Conservation (phyloP, 92 coral and sea anemone species). For the Virgularia gustaviana region DNA sequence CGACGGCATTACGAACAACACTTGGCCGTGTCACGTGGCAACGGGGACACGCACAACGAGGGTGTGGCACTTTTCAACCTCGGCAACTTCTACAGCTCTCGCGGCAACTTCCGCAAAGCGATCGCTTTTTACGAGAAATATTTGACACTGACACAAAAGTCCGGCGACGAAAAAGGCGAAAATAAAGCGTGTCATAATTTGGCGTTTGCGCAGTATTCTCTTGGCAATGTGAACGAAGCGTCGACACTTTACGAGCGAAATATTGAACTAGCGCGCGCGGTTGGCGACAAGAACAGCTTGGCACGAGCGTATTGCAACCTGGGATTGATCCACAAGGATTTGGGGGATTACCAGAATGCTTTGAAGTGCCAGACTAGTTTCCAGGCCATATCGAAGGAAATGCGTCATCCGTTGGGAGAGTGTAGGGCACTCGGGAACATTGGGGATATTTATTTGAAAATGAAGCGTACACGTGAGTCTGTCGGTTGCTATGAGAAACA, state of each 20-base stretch:
- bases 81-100: slow-evolving; percentile 91
- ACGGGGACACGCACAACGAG: slow-evolving; percentile 78
- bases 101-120: slow-evolving; percentile 82
- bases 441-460: slow-evolving; percentile 73
- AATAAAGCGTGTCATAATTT: slow-evolving; percentile 97
- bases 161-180: slow-evolving; percentile 72
- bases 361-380: slow-evolving; percentile 71
- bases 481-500: slow-evolving; percentile 82
- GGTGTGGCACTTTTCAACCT: slow-evolving; percentile 82
- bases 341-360: slow-evolving; percentile 73
- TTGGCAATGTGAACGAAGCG: slow-evolving; percentile 81
- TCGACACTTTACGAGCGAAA: slow-evolving; percentile 77
- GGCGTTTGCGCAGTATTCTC: slow-evolving; percentile 87
- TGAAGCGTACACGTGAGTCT: slow-evolving; percentile 66
- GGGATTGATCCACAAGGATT: slow-evolving; percentile 85
- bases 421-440: slow-evolving; percentile 88
- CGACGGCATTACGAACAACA: slow-evolving; percentile 92
- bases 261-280: slow-evolving; percentile 72
- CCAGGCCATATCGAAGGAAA: slow-evolving; percentile 69
- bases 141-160: slow-evolving; percentile 53
- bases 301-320: slow-evolving; percentile 84
- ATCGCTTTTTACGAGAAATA: slow-evolving; percentile 81
- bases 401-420: slow-evolving; percentile 62
- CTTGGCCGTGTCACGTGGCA: slow-evolving; percentile 67
- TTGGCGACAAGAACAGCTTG: slow-evolving; percentile 75